Evolutionary conservation across 1,140 invertebrate species (phyloP).

Genomic region (Pogonomyrmex barbatus): DNA sequence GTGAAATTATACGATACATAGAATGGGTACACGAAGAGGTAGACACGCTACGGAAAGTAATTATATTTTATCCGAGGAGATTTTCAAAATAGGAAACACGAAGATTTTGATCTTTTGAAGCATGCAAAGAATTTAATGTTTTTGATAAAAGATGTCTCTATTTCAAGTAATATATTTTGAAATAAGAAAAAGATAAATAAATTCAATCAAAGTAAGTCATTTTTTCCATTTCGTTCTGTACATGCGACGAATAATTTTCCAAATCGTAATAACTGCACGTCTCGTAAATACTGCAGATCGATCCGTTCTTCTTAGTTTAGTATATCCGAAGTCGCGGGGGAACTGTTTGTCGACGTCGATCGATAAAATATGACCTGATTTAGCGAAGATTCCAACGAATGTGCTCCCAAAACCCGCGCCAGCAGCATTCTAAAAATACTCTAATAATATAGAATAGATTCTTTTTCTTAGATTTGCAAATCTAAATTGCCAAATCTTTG

Average conservation of each 20-base stretch:
- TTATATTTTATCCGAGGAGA: background rate
- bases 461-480: background rate
- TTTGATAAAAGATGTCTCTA: background rate
- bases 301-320: constrained; percentile 47
- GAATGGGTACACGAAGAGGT: background rate
- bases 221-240: background rate
- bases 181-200: background rate
- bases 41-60: background rate
- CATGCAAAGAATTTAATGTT: background rate
- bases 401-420: background rate
- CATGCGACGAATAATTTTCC: constrained; percentile 45
- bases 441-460: background rate
- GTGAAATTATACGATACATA: background rate
- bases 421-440: background rate
- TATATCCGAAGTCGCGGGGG: constrained; percentile 12
- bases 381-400: background rate
- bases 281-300: constrained; percentile 52
- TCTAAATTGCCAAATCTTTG: background rate
- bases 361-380: constrained; percentile 66
- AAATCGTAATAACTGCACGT: background rate
- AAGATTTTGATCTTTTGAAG: background rate
- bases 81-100: background rate
- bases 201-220: background rate
- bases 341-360: constrained; percentile 47
- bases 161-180: background rate